These are phyloP conservation scores for Cataglyphis altisquamis DNA, from an alignment of 2,888 invertebrate genomes.

Conservation along the genomic window DNA sequence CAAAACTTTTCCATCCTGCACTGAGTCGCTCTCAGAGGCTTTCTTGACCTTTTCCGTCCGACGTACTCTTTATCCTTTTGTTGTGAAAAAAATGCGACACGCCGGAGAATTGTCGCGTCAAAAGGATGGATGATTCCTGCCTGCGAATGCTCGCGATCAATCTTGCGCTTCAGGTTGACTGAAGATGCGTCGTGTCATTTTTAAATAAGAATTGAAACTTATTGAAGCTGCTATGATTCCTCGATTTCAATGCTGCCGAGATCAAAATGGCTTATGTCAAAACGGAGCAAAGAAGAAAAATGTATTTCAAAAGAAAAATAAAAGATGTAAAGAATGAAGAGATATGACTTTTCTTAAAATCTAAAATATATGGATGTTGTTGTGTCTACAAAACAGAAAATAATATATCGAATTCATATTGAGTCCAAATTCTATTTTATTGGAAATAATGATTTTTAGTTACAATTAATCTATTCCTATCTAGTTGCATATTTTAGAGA, in stretches of 20 bases:
- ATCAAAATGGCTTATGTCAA: slow-evolving; percentile 5
- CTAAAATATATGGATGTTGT: not conserved
- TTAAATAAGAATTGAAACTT: slow-evolving; percentile 32
- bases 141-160: slow-evolving; percentile 34
- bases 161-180: slow-evolving; percentile 1
- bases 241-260: not conserved
- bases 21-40: slow-evolving; percentile 45
- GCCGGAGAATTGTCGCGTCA: slow-evolving; percentile 34
- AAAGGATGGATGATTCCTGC: slow-evolving; percentile 41
- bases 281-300: not conserved
- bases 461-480: not conserved
- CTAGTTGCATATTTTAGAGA: slow-evolving; percentile 31
- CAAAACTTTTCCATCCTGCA: slow-evolving; percentile 63
- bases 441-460: not conserved
- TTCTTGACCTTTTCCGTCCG: slow-evolving; percentile 25
- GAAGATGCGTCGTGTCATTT: slow-evolving; percentile 15
- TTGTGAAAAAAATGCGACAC: slow-evolving; percentile 45
- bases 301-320: not conserved
- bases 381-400: not conserved
- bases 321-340: not conserved
- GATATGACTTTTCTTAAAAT: not conserved
- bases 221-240: not conserved
- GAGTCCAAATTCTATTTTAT: not conserved
- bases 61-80: slow-evolving; percentile 18
- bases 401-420: not conserved